These are phyloP conservation scores for Pararge aegeria DNA, from an alignment of 1,140 invertebrate genomes.

Conservation along the genomic window DNA sequence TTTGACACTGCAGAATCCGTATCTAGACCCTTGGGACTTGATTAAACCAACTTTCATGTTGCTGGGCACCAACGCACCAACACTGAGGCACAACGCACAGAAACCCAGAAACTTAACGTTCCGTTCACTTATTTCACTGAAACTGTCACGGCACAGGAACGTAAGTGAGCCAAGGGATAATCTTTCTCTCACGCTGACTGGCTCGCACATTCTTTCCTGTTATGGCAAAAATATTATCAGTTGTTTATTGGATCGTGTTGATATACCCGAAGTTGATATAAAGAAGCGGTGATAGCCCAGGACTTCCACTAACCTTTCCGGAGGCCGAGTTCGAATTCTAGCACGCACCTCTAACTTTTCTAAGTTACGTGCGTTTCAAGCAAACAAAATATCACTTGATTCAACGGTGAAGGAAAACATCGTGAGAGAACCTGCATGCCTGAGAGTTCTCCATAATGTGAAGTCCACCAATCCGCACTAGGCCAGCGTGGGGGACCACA, in stretches of 20 bases:
- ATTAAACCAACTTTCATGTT: conserved; percentile 84
- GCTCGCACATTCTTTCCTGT: conserved; percentile 32
- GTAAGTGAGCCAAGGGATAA: conserved; percentile 69
- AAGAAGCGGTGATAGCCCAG: too few species aligned
- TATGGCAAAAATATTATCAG: neutral
- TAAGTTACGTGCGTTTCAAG: too few species aligned
- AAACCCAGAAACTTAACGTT: conserved; percentile 84
- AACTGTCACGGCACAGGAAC: conserved; percentile 25
- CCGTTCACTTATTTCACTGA: conserved; percentile 22
- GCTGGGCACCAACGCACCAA: conserved; percentile 83
- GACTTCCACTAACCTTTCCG: too few species aligned
- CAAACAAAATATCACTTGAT: too few species aligned
- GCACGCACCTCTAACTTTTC: too few species aligned
- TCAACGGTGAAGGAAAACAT: too few species aligned
- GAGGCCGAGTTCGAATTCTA: too few species aligned
- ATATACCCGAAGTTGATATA: too few species aligned
- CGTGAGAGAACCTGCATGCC: too few species aligned
- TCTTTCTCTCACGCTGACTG: conserved; percentile 44
- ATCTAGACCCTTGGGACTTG: conserved; percentile 78
- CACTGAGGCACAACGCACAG: conserved; percentile 81
- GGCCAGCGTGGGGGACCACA: too few species aligned
- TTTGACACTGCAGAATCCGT: conserved; percentile 80
- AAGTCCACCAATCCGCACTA: too few species aligned
- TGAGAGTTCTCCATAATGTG: too few species aligned
- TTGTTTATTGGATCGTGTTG: neutral